Evolutionary conservation across 2,113 vertebrate species (phyloP), one percentile per base, ranked within the genome.

Genomic region (Alligator sinensis): DNA sequence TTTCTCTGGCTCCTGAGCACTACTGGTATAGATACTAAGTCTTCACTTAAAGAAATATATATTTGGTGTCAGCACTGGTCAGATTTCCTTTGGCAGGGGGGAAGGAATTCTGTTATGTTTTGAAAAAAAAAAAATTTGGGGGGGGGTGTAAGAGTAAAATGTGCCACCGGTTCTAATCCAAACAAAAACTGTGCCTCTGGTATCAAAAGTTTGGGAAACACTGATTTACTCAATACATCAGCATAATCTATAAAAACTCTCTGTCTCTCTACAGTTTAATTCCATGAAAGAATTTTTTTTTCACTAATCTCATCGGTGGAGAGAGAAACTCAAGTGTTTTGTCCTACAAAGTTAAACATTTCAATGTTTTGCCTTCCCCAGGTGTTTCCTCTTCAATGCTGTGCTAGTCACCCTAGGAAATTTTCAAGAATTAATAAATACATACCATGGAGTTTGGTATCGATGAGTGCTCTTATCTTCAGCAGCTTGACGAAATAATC

Each of bases 401-500:
- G 60, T 28, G 57, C 14, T 58, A 80, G 4, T 57, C 27, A 57
- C 19, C 78, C 79, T 11, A 79, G 11, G 6, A 77, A 24, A n/a
- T 24, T 61, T 82, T 2, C 11, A 89, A 87, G 62, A 78, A 91
- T 19, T 24, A 86, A 4, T 30, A 75, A 38, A 27, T 64, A 54
- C 96, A 98, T 97, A 98, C 98, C 97, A 97, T 63, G 95, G 93
- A 84, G 96, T 97, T 96, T 98, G 98, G 91, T 98, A 98, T 86
- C 83, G 93, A 34, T 97, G 98, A 88, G 96, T 94, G 88, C 93
- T 55, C 96, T 86, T 90, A 61, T 97, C 97, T 91, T 98, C 94
- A 90, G 97, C 84, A n/a, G 86, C 86, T 77, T 94, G 83, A 57
- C 86, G 80, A 54, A 98, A 24, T 3, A 94, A 95, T 28, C 91